These are phyloP conservation scores for Sinosuthora webbiana DNA, from an alignment of 2,113 vertebrate species.

Conservation along the genomic window DNA sequence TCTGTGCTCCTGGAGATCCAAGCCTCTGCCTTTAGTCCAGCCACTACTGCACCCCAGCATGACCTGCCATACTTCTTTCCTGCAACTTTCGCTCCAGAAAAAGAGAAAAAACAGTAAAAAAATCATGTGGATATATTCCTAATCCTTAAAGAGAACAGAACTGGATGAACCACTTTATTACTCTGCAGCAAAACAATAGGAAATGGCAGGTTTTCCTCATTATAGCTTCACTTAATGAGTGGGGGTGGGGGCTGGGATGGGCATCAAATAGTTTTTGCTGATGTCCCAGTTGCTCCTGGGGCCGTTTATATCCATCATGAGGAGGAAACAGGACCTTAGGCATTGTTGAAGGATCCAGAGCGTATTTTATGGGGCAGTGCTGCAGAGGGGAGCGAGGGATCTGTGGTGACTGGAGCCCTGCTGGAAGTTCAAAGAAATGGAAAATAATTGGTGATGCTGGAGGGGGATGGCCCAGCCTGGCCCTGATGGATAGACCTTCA, in stretches of 20 bases:
- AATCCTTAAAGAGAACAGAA: background rate
- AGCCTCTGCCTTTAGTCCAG: background rate
- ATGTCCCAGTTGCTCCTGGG: background rate
- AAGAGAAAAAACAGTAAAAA: background rate
- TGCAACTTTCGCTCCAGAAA: background rate
- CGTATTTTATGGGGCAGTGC: background rate
- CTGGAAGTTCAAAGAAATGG: background rate
- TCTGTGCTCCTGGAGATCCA: background rate
- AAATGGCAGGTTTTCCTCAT: background rate
- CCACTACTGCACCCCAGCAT: background rate
- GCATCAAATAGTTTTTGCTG: background rate
- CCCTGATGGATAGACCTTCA: background rate
- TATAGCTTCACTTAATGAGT: background rate
- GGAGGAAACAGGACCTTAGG: background rate
- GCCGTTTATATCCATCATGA: background rate
- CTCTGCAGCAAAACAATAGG: background rate
- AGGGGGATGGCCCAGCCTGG: background rate
- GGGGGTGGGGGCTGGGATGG: background rate
- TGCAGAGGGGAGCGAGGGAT: background rate
- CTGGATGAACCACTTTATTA: background rate
- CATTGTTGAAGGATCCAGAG: background rate
- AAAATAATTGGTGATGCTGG: background rate
- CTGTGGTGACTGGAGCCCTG: background rate
- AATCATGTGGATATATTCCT: accelerated
- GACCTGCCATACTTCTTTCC: background rate